These are phyloP conservation scores for Pyrocoelia pectoralis DNA, from an alignment of 2,888 invertebrate genomes.

Conservation along the genomic window DNA sequence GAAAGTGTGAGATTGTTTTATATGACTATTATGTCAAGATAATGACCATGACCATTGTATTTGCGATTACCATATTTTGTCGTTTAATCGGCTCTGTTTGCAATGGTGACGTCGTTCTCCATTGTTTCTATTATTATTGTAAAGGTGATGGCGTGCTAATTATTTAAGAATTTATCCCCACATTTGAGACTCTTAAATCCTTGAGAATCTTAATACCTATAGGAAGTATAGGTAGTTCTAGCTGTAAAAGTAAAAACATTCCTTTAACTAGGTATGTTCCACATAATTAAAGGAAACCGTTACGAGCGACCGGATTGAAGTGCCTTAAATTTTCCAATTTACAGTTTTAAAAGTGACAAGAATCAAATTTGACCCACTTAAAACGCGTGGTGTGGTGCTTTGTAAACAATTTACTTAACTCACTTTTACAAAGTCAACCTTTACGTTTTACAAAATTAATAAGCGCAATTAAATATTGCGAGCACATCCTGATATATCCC, in stretches of 20 bases:
- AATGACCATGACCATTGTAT: background rate
- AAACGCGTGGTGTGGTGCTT: background rate
- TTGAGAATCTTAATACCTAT: background rate
- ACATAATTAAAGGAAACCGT: conserved; percentile 26
- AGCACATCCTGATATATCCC: too few species aligned
- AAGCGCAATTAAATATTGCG: too few species aligned
- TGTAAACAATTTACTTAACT: too few species aligned
- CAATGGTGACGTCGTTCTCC: background rate
- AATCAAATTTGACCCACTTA: conserved; percentile 25
- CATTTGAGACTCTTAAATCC: too few species aligned
- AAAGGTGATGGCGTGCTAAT: too few species aligned
- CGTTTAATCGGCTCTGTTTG: background rate
- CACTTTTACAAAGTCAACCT: too few species aligned
- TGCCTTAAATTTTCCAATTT: conserved; percentile 30
- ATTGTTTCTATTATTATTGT: too few species aligned
- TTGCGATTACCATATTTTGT: background rate
- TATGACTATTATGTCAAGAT: background rate
- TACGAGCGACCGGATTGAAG: conserved; percentile 24
- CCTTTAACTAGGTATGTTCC: conserved; percentile 19
- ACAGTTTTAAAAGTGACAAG: conserved; percentile 33
- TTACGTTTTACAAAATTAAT: too few species aligned
- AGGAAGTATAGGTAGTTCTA: background rate
- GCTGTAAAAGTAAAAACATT: conserved; percentile 32
- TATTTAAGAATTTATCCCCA: background rate
- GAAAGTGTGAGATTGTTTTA: background rate